Base-by-base conservation (phyloP, 2,888 invertebrate genomes). In the Thecocarcelia acutangulata region DNA sequence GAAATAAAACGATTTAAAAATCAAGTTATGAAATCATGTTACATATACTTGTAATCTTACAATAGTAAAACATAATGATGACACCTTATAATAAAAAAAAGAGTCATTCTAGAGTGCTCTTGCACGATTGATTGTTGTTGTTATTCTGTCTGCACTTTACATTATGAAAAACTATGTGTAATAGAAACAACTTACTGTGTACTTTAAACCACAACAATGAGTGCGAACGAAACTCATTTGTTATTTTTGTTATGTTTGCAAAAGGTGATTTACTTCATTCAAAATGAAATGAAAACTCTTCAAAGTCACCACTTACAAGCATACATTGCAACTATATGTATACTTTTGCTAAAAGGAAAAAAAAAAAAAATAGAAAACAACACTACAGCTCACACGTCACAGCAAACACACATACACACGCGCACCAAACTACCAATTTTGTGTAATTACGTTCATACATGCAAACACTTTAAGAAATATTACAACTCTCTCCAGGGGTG, bases 151-250 rank as follows among this genome's bases (percentile, higher is more conserved):
- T 37, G 48, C 56, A 73, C 63, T 73, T 73, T 21, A 24, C 33
- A 56, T 13, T 50, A 68, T 48, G 9, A 40, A 66, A 52, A 24
- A 5, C 13, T 37, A 58, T 54, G 64, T 82, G 81, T 59, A 74
- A 78, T 78, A 54, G 48, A 78, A 69, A 69, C 77, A 66, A 69
- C 64, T 69, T 69, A 50, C 63, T 64, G 69, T 24, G n/a, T 59
- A 33, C 8, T 21, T 78, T 66, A 54, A 82, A 82, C 77, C 82
- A 82, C 82, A 82, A 70, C 74, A 82, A 74, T 77, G 24, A 77
- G 64, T 73, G 33, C 21, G 44, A 72, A 59, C 33, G 44, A 66
- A 59, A 48, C 64, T 54, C 24, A 52, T 44, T 61, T 70, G 48
- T 64, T 70, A 11, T 58, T 33, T 33, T 33, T 58, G 40, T 58